Base-by-base conservation (phyloP, 2,113 vertebrate genomes). In the Panthera leo region DNA sequence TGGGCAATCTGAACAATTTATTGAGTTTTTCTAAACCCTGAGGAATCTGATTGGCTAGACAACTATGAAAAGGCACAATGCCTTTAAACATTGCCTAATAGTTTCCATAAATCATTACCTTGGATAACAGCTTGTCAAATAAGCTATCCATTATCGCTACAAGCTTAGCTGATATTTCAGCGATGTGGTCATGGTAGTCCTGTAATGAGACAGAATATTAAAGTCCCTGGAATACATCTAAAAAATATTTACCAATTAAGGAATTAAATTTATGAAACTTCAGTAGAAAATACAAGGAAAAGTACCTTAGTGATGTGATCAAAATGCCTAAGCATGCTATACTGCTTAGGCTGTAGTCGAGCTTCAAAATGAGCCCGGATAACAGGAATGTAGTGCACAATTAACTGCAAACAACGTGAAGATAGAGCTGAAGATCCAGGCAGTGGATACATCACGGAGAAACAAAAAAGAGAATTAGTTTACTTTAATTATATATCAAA, bases 81-180 rank as follows among this genome's bases (percentile, higher is more conserved):
- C 51, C 85, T 90, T 96, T 97, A 79, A 98, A 58, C 82, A 76
- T 96, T 34, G 10, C 12, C 42, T 76, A 93, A 94, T 95, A 97
- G 97, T 94, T 96, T 97, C 95, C 90, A 83, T 88, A 98, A 98
- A 97, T 96, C 63, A 96, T 99, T 98, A 99, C 99, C 99, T 99
- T 99, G 27, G 99, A 99, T 91, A 99, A 98, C 8, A 99, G 98
- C 98, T 99, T 99, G 98, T 99, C 99, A 98, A 99, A 99, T 97
- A 99, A 98, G 91, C 99, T 99, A 98, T 99, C 99, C 99, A 99
- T 99, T 98, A 99, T 99, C 97, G 99, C 99, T 98, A 99, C 99
- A 85, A 99, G 99, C 97, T 99, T 99, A 31, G 99, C 99, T 34
- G 99, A 99, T 98, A 99, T 99, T 98, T 99, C 99, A 51, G 99